Conservation (phyloP, 2,888 invertebrate species). For the Brachylomia viminalis region DNA sequence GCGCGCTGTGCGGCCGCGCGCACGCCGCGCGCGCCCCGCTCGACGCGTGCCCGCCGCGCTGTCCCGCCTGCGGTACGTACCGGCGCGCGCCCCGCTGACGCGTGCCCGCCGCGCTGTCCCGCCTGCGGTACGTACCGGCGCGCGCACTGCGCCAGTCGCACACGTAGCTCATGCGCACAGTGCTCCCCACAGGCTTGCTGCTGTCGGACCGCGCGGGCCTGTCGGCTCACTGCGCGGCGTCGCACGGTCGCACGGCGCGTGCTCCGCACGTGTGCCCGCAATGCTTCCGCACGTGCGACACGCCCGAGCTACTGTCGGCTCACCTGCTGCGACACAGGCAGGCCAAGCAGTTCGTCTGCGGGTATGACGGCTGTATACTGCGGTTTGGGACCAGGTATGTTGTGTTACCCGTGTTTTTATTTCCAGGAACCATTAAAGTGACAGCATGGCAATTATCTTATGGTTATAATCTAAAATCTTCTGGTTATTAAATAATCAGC, state of each 20-base stretch:
- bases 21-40: constrained; percentile 13
- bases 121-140: no score
- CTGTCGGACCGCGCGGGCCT: constrained; percentile 67
- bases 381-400: constrained; percentile 81
- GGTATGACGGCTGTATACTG: constrained; percentile 85
- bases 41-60: constrained; percentile 36
- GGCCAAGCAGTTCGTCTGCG: constrained; percentile 84
- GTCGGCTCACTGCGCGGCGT: constrained; percentile 66
- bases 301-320: constrained; percentile 74
- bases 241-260: constrained; percentile 61
- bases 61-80: constrained; percentile 60
- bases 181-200: constrained; percentile 36
- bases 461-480: no score
- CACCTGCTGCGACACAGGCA: constrained; percentile 81
- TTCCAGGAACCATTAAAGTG: no score
- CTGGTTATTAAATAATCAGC: no score
- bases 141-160: no score
- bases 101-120: no score
- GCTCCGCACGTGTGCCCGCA: constrained; percentile 74
- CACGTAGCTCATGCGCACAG: background rate
- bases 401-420: background rate
- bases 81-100: no score
- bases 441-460: no score
- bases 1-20: no score
- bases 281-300: constrained; percentile 73